Conservation (phyloP, 23 tunicate genomes). For the Corella eumyota region DNA sequence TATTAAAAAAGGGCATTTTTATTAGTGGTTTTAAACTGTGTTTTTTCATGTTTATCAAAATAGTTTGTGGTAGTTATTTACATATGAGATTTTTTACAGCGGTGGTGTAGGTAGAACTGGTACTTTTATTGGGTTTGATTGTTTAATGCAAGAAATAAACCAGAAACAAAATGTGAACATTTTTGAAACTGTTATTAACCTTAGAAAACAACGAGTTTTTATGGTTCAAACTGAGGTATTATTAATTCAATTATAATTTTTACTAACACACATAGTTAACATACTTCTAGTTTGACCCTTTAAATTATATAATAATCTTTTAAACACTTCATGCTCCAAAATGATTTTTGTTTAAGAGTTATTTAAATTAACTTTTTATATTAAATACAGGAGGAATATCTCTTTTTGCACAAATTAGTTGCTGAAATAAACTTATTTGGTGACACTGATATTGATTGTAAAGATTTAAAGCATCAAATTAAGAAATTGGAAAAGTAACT, state of each 20-base stretch:
- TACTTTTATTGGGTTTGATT: slow-evolving; percentile 32
- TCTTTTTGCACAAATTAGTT: slow-evolving; percentile 23
- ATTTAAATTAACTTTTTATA: background rate
- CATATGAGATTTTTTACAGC: slow-evolving; percentile 16
- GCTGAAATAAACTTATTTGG: slow-evolving; percentile 19
- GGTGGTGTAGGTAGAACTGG: slow-evolving; percentile 79
- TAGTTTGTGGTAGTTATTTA: too few species aligned
- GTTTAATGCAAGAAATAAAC: slow-evolving; percentile 22
- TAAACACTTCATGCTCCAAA: too few species aligned
- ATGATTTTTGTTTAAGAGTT: too few species aligned
- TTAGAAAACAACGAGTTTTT: slow-evolving; percentile 42
- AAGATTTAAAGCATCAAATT: too few species aligned
- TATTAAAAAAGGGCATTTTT: too few species aligned
- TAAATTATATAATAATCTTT: too few species aligned
- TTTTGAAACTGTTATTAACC: slow-evolving; percentile 11
- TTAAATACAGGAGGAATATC: slow-evolving; percentile 38
- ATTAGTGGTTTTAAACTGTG: too few species aligned
- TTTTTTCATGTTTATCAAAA: too few species aligned
- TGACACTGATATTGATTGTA: too few species aligned
- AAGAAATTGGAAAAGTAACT: too few species aligned
- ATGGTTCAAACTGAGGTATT: slow-evolving; percentile 39
- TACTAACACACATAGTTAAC: too few species aligned
- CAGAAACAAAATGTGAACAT: slow-evolving; percentile 15
- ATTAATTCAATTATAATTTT: background rate
- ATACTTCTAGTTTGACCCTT: too few species aligned